Evolutionary conservation across 2,888 invertebrate genomes (phyloP).

Genomic region (Orthosia gracilis): DNA sequence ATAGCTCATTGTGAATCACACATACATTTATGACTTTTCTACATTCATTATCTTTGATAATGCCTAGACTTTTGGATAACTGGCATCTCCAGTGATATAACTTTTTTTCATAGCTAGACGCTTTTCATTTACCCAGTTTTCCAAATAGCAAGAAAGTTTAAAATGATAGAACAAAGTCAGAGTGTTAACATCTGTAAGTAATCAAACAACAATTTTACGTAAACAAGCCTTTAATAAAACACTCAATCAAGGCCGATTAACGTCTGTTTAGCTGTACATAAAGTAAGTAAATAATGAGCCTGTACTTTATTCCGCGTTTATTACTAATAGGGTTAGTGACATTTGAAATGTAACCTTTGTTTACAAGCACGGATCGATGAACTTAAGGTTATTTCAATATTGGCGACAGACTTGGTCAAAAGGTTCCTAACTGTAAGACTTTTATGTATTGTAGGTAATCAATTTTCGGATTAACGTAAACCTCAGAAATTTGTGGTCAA

Average conservation of each 20-base stretch:
- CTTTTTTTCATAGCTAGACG: no score
- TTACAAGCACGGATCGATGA: slow-evolving; percentile 49
- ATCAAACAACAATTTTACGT: slow-evolving; percentile 19
- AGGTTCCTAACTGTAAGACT: not conserved
- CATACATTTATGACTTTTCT: no score
- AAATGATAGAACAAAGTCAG: no score
- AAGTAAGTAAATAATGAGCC: slow-evolving; percentile 33
- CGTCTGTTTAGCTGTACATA: slow-evolving; percentile 28
- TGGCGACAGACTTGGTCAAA: slow-evolving; percentile 38
- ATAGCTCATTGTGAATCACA: no score
- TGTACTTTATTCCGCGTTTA: slow-evolving; percentile 33
- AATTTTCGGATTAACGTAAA: slow-evolving; percentile 20
- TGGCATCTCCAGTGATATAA: no score
- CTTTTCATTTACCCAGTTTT: no score
- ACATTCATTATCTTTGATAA: no score
- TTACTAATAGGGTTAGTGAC: slow-evolving; percentile 59
- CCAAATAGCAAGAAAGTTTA: no score
- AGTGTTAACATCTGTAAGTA: not conserved
- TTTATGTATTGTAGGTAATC: slow-evolving; percentile 29
- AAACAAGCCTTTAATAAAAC: slow-evolving; percentile 11
- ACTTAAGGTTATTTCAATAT: slow-evolving; percentile 55
- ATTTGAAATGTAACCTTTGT: slow-evolving; percentile 53
- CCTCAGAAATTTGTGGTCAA: not conserved
- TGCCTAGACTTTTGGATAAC: no score
- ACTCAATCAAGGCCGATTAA: slow-evolving; percentile 26